Evolutionary conservation across 1,140 invertebrate species (phyloP).

Genomic region (Akabosia matsudoensis): DNA sequence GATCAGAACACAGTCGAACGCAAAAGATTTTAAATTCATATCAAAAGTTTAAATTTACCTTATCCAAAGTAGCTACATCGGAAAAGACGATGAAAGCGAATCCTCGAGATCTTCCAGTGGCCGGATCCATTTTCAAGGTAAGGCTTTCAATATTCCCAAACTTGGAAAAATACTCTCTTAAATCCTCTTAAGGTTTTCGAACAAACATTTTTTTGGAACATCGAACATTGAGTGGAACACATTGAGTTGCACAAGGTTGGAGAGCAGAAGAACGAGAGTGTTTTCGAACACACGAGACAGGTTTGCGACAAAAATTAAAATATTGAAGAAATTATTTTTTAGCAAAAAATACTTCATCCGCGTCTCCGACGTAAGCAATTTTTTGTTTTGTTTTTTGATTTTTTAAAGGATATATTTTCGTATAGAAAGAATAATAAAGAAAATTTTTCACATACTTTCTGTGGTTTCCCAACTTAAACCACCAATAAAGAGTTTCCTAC

Average conservation of each 20-base stretch:
- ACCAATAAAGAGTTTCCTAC: constrained; percentile 96
- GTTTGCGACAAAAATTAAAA: constrained; percentile 32
- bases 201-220: constrained; percentile 22
- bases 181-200: constrained; percentile 71
- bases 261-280: constrained; percentile 42
- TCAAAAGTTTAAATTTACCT: constrained; percentile 61
- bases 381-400: not conserved
- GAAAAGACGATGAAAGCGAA: constrained; percentile 95
- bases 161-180: constrained; percentile 82
- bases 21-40: constrained; percentile 26
- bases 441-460: constrained; percentile 77
- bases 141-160: constrained; percentile 90
- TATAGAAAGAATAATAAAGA: constrained; percentile 33
- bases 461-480: constrained; percentile 95
- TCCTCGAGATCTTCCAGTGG: constrained; percentile 81
- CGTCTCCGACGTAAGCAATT: not conserved
- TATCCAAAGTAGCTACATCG: constrained; percentile 79
- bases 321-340: constrained; percentile 17
- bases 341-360: not conserved
- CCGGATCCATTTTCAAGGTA: constrained; percentile 88
- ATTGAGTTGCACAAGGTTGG: constrained; percentile 29
- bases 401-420: not conserved
- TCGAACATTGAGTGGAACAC: not conserved
- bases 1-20: too few species aligned
- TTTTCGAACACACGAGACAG: constrained; percentile 39